These are phyloP conservation scores for Eupeodes latifasciatus DNA, from an alignment of 2,888 invertebrate species.

Conservation along the genomic window DNA sequence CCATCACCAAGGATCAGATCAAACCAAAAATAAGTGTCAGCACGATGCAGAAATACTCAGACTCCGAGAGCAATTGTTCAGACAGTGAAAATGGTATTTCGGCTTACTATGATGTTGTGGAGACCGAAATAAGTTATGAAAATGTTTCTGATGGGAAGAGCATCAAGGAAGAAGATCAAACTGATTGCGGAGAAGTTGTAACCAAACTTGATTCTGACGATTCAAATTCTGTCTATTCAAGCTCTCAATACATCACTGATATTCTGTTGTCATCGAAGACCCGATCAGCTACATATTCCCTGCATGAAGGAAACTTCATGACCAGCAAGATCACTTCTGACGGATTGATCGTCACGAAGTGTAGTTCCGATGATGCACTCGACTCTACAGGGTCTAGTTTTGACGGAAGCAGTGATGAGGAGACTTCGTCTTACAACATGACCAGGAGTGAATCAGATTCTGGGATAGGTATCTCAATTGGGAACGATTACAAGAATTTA, in stretches of 20 bases:
- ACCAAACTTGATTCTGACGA: slow-evolving; percentile 56
- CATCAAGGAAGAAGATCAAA: slow-evolving; percentile 77
- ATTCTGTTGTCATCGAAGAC: slow-evolving; percentile 83
- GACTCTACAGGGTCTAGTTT: slow-evolving; percentile 84
- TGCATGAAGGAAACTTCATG: slow-evolving; percentile 84
- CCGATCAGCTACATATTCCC: slow-evolving; percentile 83
- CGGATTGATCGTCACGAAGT: slow-evolving; percentile 84
- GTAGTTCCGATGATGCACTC: slow-evolving; percentile 83
- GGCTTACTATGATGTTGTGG: slow-evolving; percentile 84
- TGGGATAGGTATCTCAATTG: slow-evolving; percentile 84
- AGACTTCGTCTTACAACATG: slow-evolving; percentile 84
- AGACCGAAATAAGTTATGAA: slow-evolving; percentile 82
- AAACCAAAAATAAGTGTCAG: slow-evolving; percentile 87
- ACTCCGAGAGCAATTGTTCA: slow-evolving; percentile 87
- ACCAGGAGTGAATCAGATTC: slow-evolving; percentile 84
- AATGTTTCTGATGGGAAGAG: slow-evolving; percentile 83
- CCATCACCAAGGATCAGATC: slow-evolving; percentile 88
- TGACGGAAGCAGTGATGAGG: slow-evolving; percentile 84
- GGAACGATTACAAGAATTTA: slow-evolving; percentile 81
- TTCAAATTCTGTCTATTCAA: slow-evolving; percentile 79
- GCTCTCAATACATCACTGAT: slow-evolving; percentile 83
- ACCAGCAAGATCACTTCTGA: slow-evolving; percentile 84
- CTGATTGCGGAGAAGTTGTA: slow-evolving; percentile 59
- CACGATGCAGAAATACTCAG: slow-evolving; percentile 85
- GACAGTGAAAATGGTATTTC: slow-evolving; percentile 85